Conservation (phyloP, 2,113 vertebrate species). For the Choloepus hoffmanni region DNA sequence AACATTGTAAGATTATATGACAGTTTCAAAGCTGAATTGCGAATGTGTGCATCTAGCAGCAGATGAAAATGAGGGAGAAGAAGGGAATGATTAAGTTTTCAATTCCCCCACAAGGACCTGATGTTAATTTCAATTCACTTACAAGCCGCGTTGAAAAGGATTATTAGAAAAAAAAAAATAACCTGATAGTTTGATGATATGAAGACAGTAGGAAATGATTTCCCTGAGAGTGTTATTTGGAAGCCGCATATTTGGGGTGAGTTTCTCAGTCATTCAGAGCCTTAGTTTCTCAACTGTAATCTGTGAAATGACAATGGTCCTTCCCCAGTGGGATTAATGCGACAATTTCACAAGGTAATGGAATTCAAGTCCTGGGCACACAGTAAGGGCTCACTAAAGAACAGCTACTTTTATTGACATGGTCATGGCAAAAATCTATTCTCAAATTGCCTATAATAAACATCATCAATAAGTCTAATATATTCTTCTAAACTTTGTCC, state of each 20-base stretch:
- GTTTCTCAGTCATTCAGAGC: background rate
- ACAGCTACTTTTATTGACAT: background rate
- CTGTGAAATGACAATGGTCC: background rate
- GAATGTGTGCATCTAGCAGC: background rate
- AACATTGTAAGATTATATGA: conserved; percentile 50
- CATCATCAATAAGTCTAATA: background rate
- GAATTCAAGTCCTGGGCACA: background rate
- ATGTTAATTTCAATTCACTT: conserved; percentile 66
- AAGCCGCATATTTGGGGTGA: background rate
- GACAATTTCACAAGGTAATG: background rate
- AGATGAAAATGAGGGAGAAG: conserved; percentile 32
- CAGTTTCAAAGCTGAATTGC: conserved; percentile 60
- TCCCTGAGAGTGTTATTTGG: background rate
- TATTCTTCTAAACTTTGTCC: background rate
- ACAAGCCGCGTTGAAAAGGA: conserved; percentile 47
- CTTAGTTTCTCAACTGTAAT: background rate
- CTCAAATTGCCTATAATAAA: background rate
- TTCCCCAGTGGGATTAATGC: no score
- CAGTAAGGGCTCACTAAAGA: background rate
- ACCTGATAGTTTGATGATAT: conserved; percentile 31
- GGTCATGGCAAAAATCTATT: background rate
- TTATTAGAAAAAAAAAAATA: conserved; percentile 69
- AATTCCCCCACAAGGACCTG: conserved; percentile 43
- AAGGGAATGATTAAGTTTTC: conserved; percentile 23
- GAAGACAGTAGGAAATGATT: background rate